Evolutionary conservation across 2,888 invertebrate genomes (phyloP).

Genomic region (Cryptus viduatorius): DNA sequence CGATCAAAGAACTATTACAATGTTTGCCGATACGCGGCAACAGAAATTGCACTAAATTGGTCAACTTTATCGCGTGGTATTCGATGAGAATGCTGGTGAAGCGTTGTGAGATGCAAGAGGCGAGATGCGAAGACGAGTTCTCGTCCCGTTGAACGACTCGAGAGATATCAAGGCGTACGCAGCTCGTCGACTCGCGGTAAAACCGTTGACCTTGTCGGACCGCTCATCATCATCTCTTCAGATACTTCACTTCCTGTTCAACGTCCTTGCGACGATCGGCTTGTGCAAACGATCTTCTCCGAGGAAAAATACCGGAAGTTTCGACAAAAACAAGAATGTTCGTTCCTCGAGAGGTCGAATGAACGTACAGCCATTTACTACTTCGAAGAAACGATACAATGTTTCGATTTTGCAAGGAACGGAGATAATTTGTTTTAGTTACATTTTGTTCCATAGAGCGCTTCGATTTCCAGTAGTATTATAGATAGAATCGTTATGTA

Average conservation of each 20-base stretch:
- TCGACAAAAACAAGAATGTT: slow-evolving; percentile 22
- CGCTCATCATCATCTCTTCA: slow-evolving; percentile 45
- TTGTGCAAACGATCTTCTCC: slow-evolving; percentile 38
- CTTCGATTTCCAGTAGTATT: slow-evolving; percentile 19
- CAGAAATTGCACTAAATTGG: background rate
- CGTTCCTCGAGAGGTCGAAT: slow-evolving; percentile 40
- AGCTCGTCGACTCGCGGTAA: slow-evolving; percentile 69
- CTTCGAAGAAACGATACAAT: background rate
- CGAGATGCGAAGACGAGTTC: background rate
- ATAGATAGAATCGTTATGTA: background rate
- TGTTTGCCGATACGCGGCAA: background rate
- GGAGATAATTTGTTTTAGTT: slow-evolving; percentile 22
- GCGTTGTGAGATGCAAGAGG: background rate
- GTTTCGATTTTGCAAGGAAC: background rate
- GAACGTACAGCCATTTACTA: background rate
- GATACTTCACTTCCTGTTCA: slow-evolving; percentile 60
- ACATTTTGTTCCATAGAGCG: background rate
- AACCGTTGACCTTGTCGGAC: slow-evolving; percentile 79
- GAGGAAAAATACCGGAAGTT: slow-evolving; percentile 47
- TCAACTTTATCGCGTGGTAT: background rate
- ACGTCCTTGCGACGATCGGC: slow-evolving; percentile 59
- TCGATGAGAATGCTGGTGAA: background rate
- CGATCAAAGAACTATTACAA: background rate
- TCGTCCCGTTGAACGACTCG: slow-evolving; percentile 9
- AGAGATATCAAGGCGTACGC: slow-evolving; percentile 4